Evolutionary conservation across 2,113 vertebrate species (phyloP).

Genomic region (Pomatostomus ruficeps): DNA sequence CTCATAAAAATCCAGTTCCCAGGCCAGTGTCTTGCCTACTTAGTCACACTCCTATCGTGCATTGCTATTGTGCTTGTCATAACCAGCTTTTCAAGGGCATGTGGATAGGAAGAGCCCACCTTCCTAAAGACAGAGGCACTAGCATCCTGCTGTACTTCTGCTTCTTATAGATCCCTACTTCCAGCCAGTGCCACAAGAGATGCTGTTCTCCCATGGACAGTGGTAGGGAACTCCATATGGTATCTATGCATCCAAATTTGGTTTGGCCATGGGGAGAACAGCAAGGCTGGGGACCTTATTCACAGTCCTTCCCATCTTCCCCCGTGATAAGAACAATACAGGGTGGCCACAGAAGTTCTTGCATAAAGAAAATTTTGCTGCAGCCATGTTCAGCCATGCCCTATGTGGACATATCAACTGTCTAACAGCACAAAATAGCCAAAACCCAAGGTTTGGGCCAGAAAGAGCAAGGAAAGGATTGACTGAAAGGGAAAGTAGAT

Average conservation of each 20-base stretch:
- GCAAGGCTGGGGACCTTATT: not conserved
- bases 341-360: not conserved
- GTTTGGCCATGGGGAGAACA: not conserved
- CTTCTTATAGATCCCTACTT: not conserved
- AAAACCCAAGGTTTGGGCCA: not conserved
- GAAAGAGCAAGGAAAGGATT: not conserved
- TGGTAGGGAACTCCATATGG: not conserved
- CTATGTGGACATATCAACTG: not conserved
- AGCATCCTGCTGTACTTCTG: not conserved
- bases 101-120: not conserved
- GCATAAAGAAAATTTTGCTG: not conserved
- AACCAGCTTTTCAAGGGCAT: not conserved
- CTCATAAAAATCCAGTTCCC: not conserved
- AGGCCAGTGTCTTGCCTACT: not conserved
- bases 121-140: not conserved
- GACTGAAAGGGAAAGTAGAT: not conserved
- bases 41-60: not conserved
- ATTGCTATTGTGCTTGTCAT: not conserved
- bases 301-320: not conserved
- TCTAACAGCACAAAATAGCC: not conserved
- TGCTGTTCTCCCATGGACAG: not conserved
- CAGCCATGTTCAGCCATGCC: not conserved
- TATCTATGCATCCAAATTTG: not conserved
- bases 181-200: not conserved
- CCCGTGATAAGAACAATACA: accelerated